Percentiles rank a stretch among this genome's conserved stretches.
These are phyloP conservation scores for Mesoclemmys tuberculata DNA, from an alignment of 2,113 vertebrate genomes.

Conservation along the genomic window DNA sequence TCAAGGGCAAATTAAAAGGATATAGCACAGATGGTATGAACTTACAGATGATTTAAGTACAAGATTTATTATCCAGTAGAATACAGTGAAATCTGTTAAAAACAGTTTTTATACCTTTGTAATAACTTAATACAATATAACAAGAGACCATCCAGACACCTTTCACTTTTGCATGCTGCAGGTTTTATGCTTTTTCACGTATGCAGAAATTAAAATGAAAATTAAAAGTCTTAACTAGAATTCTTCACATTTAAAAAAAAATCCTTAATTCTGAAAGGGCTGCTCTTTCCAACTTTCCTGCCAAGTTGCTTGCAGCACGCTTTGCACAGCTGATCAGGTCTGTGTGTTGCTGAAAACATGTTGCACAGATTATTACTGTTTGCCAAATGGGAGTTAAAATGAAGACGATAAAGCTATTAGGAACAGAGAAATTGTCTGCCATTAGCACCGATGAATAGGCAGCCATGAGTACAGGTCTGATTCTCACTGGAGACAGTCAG, in stretches of 20 bases:
- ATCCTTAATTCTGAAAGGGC: not conserved
- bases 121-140: not conserved
- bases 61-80: not conserved
- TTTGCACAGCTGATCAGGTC: not conserved
- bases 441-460: not conserved
- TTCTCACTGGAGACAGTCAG: not conserved
- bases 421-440: not conserved
- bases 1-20: not conserved
- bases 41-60: not conserved
- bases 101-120: not conserved
- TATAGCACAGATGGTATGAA: not conserved
- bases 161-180: not conserved
- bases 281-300: not conserved
- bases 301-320: not conserved
- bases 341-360: not conserved
- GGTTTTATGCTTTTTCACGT: not conserved
- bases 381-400: not conserved
- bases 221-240: too few species aligned
- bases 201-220: not conserved
- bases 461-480: not conserved
- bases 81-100: not conserved
- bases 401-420: not conserved
- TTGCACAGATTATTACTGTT: not conserved
- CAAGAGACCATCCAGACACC: not conserved
- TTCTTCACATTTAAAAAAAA: not conserved